Percentiles rank a stretch among this genome's conserved stretches.
Conservation (phyloP, 2,113 vertebrate species). For the Chamaetylas fuelleborni region DNA sequence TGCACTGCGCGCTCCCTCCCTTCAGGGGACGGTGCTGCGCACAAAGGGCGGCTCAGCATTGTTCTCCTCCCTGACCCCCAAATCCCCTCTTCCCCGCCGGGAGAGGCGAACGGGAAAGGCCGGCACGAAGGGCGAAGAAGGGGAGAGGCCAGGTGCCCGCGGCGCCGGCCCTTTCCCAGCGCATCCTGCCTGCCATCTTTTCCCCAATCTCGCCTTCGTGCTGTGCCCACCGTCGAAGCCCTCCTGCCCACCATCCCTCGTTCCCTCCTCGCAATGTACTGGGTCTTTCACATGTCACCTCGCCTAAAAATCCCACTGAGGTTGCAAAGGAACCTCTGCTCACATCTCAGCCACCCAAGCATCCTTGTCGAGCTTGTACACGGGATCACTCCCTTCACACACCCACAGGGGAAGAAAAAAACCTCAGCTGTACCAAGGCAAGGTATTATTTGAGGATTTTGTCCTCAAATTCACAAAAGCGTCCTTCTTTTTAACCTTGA, state of each 20-base stretch:
- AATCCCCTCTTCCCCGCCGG: not conserved
- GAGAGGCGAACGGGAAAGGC: not conserved
- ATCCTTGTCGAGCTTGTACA: not conserved
- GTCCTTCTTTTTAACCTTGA: not conserved
- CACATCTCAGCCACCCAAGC: not conserved
- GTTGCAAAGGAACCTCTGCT: not conserved
- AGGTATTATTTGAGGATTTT: not conserved
- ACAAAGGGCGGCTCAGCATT: conserved; percentile 35
- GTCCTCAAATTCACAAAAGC: not conserved
- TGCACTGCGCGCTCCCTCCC: conserved; percentile 7
- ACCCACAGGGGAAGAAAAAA: rapidly evolving
- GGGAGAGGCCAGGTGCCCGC: not conserved
- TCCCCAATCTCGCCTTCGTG: not conserved
- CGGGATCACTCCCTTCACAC: not conserved
- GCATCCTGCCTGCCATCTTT: not conserved
- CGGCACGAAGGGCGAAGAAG: not conserved
- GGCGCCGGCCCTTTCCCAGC: not conserved
- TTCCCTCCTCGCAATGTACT: rapidly evolving
- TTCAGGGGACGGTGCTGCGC: conserved; percentile 40
- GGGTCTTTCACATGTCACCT: not conserved
- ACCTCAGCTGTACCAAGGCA: rapidly evolving
- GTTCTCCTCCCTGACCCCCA: conserved; percentile 48
- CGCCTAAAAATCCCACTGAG: not conserved
- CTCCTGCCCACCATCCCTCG: not conserved
- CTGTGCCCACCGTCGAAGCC: not conserved